Base-by-base conservation (phyloP, 2,888 invertebrate species). In the Acanthosoma haemorrhoidale region DNA sequence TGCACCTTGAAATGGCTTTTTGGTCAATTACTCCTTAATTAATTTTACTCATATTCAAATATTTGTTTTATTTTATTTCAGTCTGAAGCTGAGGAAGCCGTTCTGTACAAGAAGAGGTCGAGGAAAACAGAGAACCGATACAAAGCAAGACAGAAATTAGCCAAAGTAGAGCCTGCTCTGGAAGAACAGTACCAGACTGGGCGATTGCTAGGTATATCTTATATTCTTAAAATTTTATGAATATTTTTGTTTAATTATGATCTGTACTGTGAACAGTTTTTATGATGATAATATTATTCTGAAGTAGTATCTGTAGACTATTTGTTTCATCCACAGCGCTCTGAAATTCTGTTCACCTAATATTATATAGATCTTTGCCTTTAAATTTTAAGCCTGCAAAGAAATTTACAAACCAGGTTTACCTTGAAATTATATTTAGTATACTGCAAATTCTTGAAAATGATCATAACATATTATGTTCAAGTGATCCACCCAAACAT, bases 161-260 rank as follows among this genome's bases (percentile, higher is more conserved):
- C 95, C 72, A 96, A 96, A 83, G 96, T 99, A 74, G 99, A 99
- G 79, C 87, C 88, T 74, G 90, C 89, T 63, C 81, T 99, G 72
- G 94, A 96, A 81, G 99, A 99, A 81, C 97, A 98, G 81, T 99
- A 99, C 85, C 88, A 91, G 77, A 92, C 96, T 78, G 97, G 97
- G 77, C 89, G 97, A 81, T 85, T 99, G 77, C 85, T 96, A 79
- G 96, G 96, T 96, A 82, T 81, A 84, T 80, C 38, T 15, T n/a
- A 18, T 16, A 51, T 70, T 43, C 57, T 51, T 4, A n/a, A n/a
- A n/a, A n/a, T n/a, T 32, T 32, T 43, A 8, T 43, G 6, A 43
- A 8, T 43, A 43, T 43, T 43, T 43, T 43, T 18, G 4, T 43
- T 8, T 32, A 6, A 32, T 32, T 6, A 32, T 32, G 4, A 32